Evolutionary conservation across 2,888 invertebrate species (phyloP).

Genomic region (Mesorhabditis spiculigera): DNA sequence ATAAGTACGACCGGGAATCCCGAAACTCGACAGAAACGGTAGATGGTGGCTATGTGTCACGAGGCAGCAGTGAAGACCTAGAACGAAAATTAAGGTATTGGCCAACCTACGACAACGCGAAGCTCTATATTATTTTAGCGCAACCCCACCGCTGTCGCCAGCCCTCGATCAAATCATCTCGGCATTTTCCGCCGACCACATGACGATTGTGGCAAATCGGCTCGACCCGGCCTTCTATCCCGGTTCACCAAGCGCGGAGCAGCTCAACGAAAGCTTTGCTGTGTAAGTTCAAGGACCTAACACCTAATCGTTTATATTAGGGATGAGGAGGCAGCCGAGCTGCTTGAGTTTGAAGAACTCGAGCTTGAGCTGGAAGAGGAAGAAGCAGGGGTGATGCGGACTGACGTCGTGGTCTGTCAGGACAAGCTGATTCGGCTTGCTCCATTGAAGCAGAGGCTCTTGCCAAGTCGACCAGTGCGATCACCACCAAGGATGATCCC

Average conservation of each 20-base stretch:
- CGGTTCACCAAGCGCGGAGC: not conserved
- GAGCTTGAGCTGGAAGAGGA: conserved; percentile 33
- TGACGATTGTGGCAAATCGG: not conserved
- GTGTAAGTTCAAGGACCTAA: not conserved
- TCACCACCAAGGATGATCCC: conserved; percentile 24
- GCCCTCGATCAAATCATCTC: not conserved
- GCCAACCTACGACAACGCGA: too few species aligned
- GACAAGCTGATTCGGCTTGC: conserved; percentile 32
- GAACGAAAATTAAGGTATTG: conserved; percentile 18
- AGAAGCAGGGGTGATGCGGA: conserved; percentile 28
- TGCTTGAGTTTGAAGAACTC: conserved; percentile 34
- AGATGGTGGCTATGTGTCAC: conserved; percentile 38
- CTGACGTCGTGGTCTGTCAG: conserved; percentile 26
- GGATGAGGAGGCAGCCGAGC: conserved; percentile 22
- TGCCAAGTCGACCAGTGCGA: conserved; percentile 13
- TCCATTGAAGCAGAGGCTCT: conserved; percentile 16
- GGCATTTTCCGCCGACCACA: not conserved
- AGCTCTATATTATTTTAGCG: not conserved
- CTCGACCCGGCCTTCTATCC: not conserved
- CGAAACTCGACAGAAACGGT: conserved; percentile 24
- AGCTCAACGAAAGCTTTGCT: not conserved
- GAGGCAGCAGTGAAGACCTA: conserved; percentile 38
- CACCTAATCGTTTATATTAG: not conserved
- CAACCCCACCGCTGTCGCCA: not conserved
- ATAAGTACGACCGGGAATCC: conserved; percentile 26